Evolutionary conservation across 2,113 vertebrate genomes (phyloP).

Genomic region (Ailuropoda melanoleuca): DNA sequence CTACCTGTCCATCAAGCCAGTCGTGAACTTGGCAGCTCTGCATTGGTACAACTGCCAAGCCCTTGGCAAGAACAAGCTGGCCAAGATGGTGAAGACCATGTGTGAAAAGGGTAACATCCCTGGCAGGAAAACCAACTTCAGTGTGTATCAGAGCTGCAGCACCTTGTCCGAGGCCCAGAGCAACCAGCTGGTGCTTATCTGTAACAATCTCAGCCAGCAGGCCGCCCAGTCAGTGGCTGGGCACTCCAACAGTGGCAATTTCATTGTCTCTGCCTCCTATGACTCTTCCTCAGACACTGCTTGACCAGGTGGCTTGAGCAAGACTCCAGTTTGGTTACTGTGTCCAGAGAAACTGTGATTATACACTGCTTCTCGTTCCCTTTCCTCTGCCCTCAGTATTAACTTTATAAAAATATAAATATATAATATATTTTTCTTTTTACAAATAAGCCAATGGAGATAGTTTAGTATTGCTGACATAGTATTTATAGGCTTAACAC

Average conservation of each 20-base stretch:
- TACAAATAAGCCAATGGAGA: conserved; percentile 85
- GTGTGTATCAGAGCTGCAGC: conserved; percentile 92
- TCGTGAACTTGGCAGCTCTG: conserved; percentile 88
- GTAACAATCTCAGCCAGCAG: conserved; percentile 91
- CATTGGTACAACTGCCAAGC: conserved; percentile 93
- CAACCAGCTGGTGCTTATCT: conserved; percentile 91
- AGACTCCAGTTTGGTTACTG: conserved; percentile 26
- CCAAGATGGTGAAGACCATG: conserved; percentile 94
- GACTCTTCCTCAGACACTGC: conserved; percentile 89
- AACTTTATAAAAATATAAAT: conserved; percentile 86
- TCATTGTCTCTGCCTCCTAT: conserved; percentile 90
- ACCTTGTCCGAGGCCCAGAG: conserved; percentile 91
- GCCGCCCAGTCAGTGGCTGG: conserved; percentile 87
- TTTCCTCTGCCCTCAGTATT: conserved; percentile 76
- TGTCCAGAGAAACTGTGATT: conserved; percentile 75
- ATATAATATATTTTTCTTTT: conserved; percentile 88
- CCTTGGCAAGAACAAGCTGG: conserved; percentile 91
- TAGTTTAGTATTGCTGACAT: conserved; percentile 88
- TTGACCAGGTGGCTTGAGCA: conserved; percentile 75
- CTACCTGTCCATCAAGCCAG: conserved; percentile 90
- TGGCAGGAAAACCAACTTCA: conserved; percentile 91
- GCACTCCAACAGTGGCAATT: conserved; percentile 85
- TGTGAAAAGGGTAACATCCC: conserved; percentile 93
- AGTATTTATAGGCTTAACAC: conserved; percentile 86
- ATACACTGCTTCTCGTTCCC: conserved; percentile 50